A percentile compares a stretch with the other conserved stretches of the same genome.
These are phyloP conservation scores for Jordanella pulchra DNA, from an alignment of 2,797 vertebrate genomes.

Conservation along the genomic window DNA sequence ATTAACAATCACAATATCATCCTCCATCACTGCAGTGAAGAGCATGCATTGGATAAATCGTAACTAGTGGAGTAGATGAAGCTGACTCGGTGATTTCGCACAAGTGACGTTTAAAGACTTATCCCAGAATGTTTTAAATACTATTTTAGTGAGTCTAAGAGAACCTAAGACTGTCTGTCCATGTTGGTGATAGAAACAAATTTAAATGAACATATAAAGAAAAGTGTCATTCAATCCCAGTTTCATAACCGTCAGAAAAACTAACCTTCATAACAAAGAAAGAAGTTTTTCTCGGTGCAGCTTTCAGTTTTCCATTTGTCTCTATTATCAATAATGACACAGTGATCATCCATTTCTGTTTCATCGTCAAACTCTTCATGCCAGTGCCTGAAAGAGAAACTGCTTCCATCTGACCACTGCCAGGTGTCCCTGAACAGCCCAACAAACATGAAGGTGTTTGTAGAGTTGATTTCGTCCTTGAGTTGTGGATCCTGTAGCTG, in stretches of 20 bases:
- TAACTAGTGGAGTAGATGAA: too few species aligned
- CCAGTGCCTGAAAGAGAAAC: neutral
- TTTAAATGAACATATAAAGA: too few species aligned
- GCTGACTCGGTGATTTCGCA: too few species aligned
- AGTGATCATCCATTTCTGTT: neutral
- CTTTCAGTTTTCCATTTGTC: neutral
- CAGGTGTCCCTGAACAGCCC: neutral
- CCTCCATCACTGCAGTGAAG: too few species aligned
- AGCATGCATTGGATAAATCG: too few species aligned
- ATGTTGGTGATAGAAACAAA: too few species aligned
- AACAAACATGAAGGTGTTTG: neutral
- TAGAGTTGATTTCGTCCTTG: neutral
- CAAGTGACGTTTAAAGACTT: too few species aligned
- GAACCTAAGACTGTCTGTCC: too few species aligned
- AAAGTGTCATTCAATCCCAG: too few species aligned
- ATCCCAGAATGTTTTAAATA: too few species aligned
- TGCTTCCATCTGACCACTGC: neutral
- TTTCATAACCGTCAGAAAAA: neutral
- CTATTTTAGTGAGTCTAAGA: too few species aligned
- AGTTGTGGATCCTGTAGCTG: neutral
- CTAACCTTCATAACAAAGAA: constrained; percentile 6
- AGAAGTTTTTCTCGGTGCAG: neutral
- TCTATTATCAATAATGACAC: neutral
- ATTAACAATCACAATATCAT: too few species aligned
- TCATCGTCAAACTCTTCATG: neutral